phyloP scores from a whole-genome alignment of 2,113 vertebrate genomes.

The Alethe diademata region DNA sequence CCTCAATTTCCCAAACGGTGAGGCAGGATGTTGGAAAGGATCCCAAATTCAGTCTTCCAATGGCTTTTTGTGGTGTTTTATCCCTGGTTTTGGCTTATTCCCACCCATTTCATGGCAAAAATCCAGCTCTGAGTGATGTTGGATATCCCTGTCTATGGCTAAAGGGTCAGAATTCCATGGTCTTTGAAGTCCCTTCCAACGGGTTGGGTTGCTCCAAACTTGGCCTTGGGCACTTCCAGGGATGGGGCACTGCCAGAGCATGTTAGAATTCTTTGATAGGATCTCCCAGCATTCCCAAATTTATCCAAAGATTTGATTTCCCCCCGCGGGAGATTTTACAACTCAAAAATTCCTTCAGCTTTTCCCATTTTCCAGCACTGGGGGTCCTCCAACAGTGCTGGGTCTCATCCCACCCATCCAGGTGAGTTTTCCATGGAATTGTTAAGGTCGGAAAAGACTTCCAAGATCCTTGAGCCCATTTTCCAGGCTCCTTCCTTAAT shows the following conservation, averaged over 20 bases:
- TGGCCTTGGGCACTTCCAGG: background rate
- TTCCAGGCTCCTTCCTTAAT: background rate
- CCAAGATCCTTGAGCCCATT: background rate
- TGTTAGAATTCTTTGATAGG: background rate
- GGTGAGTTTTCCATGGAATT: background rate
- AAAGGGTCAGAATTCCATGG: background rate
- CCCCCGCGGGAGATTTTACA: accelerated
- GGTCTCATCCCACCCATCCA: background rate
- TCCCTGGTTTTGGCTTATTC: background rate
- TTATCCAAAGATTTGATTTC: background rate
- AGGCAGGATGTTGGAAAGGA: background rate
- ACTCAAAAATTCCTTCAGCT: background rate
- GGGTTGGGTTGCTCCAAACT: background rate
- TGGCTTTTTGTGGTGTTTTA: background rate
- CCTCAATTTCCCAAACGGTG: accelerated
- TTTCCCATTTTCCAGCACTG: background rate
- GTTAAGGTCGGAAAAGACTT: accelerated
- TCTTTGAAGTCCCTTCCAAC: background rate
- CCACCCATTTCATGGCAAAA: background rate
- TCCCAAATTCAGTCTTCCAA: background rate
- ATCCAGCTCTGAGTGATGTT: accelerated
- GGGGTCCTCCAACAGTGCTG: accelerated
- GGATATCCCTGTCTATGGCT: background rate
- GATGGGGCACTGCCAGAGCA: background rate
- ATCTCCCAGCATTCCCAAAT: background rate